These are phyloP conservation scores for Pollicipes pollicipes DNA, from an alignment of 1,140 invertebrate species.

Conservation along the genomic window DNA sequence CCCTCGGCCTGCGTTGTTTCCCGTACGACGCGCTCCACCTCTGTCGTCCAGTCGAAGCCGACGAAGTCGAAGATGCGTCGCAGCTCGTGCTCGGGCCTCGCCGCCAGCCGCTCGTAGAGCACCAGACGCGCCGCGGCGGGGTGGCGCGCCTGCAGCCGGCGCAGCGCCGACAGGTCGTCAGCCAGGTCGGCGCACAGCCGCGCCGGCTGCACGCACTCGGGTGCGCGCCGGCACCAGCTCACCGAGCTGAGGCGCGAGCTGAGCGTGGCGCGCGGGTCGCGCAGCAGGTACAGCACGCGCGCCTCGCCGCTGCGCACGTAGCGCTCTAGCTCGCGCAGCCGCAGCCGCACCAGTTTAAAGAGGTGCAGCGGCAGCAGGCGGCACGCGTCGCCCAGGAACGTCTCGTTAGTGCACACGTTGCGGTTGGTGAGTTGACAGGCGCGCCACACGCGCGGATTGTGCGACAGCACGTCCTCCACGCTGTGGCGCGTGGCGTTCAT, in stretches of 20 bases:
- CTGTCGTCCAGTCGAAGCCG: conserved; percentile 17
- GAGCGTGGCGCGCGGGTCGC: conserved; percentile 25
- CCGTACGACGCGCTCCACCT: conserved; percentile 14
- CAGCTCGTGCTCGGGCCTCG: conserved; percentile 18
- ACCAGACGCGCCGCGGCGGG: conserved; percentile 18
- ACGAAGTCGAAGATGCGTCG: conserved; percentile 22
- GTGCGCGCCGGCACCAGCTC: conserved; percentile 22
- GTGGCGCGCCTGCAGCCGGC: conserved; percentile 18
- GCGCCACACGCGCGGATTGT: conserved; percentile 19
- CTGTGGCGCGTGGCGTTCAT: conserved; percentile 16
- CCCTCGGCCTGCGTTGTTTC: conserved; percentile 16
- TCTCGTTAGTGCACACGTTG: conserved; percentile 17
- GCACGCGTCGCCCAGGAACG: conserved; percentile 19
- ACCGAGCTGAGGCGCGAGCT: conserved; percentile 22
- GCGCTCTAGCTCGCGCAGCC: conserved; percentile 16
- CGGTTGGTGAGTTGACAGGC: conserved; percentile 16
- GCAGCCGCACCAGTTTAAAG: conserved; percentile 20
- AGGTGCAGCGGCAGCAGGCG: conserved; percentile 20
- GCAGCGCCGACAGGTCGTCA: conserved; percentile 19
- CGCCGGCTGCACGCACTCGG: conserved; percentile 20
- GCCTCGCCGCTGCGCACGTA: conserved; percentile 18
- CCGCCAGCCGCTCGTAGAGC: conserved; percentile 24
- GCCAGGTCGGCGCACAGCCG: conserved; percentile 22
- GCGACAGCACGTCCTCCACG: conserved; percentile 16
- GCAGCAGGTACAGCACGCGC: conserved; percentile 23